Evolutionary conservation across 2,113 vertebrate genomes (phyloP).

Genomic region (Gobiocypris rarus): DNA sequence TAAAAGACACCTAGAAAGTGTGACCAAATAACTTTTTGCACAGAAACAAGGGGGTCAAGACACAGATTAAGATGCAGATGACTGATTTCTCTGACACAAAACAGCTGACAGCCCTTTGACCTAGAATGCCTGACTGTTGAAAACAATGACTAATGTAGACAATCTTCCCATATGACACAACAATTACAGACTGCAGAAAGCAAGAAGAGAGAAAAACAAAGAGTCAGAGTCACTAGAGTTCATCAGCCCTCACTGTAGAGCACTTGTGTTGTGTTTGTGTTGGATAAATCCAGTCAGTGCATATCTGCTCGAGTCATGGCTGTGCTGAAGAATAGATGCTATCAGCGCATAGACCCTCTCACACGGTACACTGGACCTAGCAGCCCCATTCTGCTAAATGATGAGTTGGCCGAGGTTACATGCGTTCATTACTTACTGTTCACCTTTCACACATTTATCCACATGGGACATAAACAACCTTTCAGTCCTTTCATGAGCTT

Average conservation of each 20-base stretch:
- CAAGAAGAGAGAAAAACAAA: slow-evolving; percentile 29
- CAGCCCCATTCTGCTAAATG: slow-evolving; percentile 4
- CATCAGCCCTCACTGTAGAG: background rate
- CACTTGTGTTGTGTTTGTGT: background rate
- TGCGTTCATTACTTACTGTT: slow-evolving; percentile 25
- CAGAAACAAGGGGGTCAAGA: background rate
- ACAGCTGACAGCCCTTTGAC: slow-evolving; percentile 52
- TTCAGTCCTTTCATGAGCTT: background rate
- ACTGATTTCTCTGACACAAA: slow-evolving; percentile 39
- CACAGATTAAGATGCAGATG: slow-evolving; percentile 35
- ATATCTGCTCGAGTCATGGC: background rate
- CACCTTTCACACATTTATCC: slow-evolving; percentile 33
- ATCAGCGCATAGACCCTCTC: background rate
- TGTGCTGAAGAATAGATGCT: slow-evolving; percentile 5
- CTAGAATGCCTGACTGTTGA: slow-evolving; percentile 40
- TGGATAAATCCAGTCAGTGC: background rate
- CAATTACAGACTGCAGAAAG: slow-evolving; percentile 41
- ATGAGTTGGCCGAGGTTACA: slow-evolving; percentile 42
- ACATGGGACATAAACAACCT: slow-evolving; percentile 6
- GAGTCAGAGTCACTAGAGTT: slow-evolving; percentile 40
- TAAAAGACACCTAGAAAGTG: too few species aligned
- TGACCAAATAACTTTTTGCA: background rate
- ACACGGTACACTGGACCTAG: slow-evolving; percentile 1
- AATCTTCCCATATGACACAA: slow-evolving; percentile 32
- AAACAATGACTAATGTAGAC: slow-evolving; percentile 50